Evolutionary conservation across 2,797 vertebrate species (phyloP), one percentile per base, ranked within the genome.

Genomic region (Heliangelus exortis): DNA sequence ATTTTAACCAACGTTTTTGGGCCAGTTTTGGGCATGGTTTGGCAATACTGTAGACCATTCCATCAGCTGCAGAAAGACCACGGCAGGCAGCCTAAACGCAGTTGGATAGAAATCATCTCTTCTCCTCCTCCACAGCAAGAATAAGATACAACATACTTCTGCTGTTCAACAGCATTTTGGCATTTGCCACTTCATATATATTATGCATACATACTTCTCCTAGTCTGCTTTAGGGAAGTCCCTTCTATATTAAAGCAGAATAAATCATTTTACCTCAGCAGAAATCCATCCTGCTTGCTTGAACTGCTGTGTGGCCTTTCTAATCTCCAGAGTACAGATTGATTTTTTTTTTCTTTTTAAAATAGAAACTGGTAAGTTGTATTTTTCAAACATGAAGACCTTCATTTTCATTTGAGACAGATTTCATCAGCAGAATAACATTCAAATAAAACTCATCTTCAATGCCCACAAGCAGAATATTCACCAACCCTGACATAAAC

Each of bases 241-340:
- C 58, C 47, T 76, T 87, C 89, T 72, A 26, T 66, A 74, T n/a
- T 82, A 84, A 57, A 94, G 84, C 71, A 89, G 87, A 85, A 84
- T 43, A 50, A 75, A 88, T 74, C 76, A 85, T 89, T 41, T 79
- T 76, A 75, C 53, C 28, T 74, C 88, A 85, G 73, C 83, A 95
- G 93, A 93, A 96, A 89, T 83, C 79, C 72, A 85, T 85, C 77
- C 83, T 77, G 82, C 86, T 74, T 83, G 67, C 58, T 48, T 93
- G 82, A 97, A 84, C 90, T 84, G 47, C 90, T 84, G 47, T 55
- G 66, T 89, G 89, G 86, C 91, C 91, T 89, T 93, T 89, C 76
- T 75, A 91, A 94, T 82, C 76, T 93, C 90, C 28, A 31, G 61
- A 66, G 87, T 76, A 76, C 21, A 84, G 79, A 91, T 55, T 47